phyloP scores from a whole-genome alignment of 2,113 vertebrate genomes.

The Cottus gobio region DNA sequence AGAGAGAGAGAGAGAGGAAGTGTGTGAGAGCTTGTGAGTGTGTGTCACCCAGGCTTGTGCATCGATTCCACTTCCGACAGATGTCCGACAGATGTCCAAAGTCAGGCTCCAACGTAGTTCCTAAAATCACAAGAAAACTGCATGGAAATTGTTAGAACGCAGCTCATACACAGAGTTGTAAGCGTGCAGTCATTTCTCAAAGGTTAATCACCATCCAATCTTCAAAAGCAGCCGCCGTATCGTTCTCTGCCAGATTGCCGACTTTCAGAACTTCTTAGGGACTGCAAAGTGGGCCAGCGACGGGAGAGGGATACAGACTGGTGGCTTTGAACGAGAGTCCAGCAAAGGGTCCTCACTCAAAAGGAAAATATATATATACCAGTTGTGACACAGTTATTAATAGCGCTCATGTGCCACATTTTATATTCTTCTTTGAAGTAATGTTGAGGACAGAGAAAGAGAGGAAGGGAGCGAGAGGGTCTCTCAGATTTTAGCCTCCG shows the following conservation, averaged over 20 bases:
- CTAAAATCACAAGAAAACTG: background rate
- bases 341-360: slow-evolving; percentile 60
- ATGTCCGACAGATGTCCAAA: slow-evolving; percentile 61
- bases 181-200: slow-evolving; percentile 45
- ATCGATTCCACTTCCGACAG: slow-evolving; percentile 49
- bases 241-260: slow-evolving; percentile 68
- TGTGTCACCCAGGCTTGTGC: slow-evolving; percentile 32
- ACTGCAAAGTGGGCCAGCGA: slow-evolving; percentile 75
- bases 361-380: slow-evolving; percentile 17
- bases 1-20: background rate
- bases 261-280: slow-evolving; percentile 77
- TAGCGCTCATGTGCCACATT: slow-evolving; percentile 54
- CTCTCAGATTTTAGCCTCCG: slow-evolving; percentile 55
- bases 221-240: slow-evolving; percentile 72
- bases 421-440: slow-evolving; percentile 64
- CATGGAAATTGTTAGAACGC: slow-evolving; percentile 26
- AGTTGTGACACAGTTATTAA: slow-evolving; percentile 71
- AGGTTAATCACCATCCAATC: slow-evolving; percentile 75
- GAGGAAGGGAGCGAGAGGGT: background rate
- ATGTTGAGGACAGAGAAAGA: slow-evolving; percentile 32
- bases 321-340: slow-evolving; percentile 67
- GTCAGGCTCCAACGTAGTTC: slow-evolving; percentile 3
- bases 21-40: slow-evolving; percentile 6
- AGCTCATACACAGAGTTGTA: slow-evolving; percentile 27
- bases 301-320: slow-evolving; percentile 41